Percentiles rank a stretch among this genome's conserved stretches.
Conservation (phyloP, 2,113 vertebrate species). For the zebrafish (Danio rerio) region GRCz12tu NC_133197.1:10384001-10384500, state of each 20-base stretch:
- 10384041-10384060: no score
- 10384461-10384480: conserved; percentile 31
- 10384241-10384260: no score
- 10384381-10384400: conserved; percentile 51
- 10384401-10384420: conserved; percentile 25
- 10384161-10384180: no score
- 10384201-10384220: not conserved
- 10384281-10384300: not conserved
- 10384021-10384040: no score
- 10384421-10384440: not conserved
- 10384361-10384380: conserved; percentile 14
- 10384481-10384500: conserved; percentile 40
- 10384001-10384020: not conserved
- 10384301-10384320: not conserved
- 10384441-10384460: conserved; percentile 12
- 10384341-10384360: not conserved
- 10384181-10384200: no score
- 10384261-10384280: not conserved
- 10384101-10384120: no score
- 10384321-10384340: not conserved
- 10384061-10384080: no score
- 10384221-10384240: not conserved
- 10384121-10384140: no score
- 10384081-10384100: no score
- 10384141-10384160: no score